A percentile compares a stretch with the other conserved stretches of the same genome.
These are phyloP conservation scores for Drosophila rhopaloa DNA, from an alignment of 1,140 invertebrate genomes.

Conservation along the genomic window DNA sequence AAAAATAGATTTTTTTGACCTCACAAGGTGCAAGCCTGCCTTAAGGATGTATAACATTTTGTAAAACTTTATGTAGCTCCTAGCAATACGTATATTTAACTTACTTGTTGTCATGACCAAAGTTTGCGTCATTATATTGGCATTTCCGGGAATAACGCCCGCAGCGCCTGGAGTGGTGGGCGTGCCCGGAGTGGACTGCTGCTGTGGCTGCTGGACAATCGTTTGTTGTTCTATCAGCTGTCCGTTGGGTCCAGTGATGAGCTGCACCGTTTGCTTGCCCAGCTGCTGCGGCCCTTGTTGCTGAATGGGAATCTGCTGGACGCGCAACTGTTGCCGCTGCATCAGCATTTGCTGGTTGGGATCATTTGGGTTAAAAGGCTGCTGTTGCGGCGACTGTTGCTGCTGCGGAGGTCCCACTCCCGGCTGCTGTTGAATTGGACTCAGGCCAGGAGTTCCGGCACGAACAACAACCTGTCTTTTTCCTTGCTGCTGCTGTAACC, in stretches of 20 bases:
- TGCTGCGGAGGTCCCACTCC: constrained; percentile 52
- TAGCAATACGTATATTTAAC: background rate
- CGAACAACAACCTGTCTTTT: constrained; percentile 86
- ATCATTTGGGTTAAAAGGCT: constrained; percentile 67
- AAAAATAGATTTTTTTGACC: too few relatives aligned
- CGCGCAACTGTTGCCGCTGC: constrained; percentile 85
- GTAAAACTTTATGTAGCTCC: too few relatives aligned
- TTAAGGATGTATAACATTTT: too few relatives aligned
- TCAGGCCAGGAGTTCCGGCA: constrained; percentile 84
- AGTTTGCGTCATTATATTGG: constrained; percentile 78
- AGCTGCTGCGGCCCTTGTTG: constrained; percentile 85
- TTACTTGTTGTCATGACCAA: constrained; percentile 86
- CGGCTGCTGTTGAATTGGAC: constrained; percentile 81
- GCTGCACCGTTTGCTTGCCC: constrained; percentile 85
- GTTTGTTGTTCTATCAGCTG: constrained; percentile 84
- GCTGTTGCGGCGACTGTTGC: constrained; percentile 46
- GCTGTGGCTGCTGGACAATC: constrained; percentile 86
- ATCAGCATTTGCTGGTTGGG: constrained; percentile 77
- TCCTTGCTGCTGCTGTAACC: constrained; percentile 89
- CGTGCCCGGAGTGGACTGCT: constrained; percentile 62
- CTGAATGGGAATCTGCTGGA: constrained; percentile 86
- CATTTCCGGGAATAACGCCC: constrained; percentile 27
- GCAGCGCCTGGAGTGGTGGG: constrained; percentile 55
- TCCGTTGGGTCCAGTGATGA: constrained; percentile 80
- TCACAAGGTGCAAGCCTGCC: too few relatives aligned